Percentiles rank a stretch among this genome's conserved stretches.
Conservation (phyloP, 2,888 invertebrate genomes). For the Chorisops tibialis region DNA sequence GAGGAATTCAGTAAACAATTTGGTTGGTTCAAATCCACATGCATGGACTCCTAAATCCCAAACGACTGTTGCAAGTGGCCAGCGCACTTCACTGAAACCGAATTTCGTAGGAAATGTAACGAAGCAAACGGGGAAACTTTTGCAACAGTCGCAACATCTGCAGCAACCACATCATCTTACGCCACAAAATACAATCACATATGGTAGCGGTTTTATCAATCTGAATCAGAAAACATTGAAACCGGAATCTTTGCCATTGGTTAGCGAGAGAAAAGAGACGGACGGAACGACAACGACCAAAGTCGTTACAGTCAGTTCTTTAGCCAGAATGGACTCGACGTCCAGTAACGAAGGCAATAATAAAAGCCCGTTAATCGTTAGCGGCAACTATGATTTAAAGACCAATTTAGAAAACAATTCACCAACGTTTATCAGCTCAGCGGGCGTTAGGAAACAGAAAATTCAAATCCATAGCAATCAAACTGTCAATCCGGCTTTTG, state of each 20-base stretch:
- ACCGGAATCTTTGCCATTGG: constrained; percentile 7
- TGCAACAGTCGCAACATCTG: constrained; percentile 34
- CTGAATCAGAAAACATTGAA: constrained; percentile 8
- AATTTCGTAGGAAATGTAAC: constrained; percentile 30
- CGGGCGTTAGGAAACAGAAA: constrained; percentile 34
- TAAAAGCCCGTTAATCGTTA: background rate
- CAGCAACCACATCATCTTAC: constrained; percentile 15
- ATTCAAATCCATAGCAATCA: constrained; percentile 38
- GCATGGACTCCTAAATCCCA: background rate
- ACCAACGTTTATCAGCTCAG: background rate
- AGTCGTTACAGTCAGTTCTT: background rate
- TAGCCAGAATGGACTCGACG: constrained; percentile 6
- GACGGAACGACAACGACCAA: background rate
- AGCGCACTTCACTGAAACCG: background rate
- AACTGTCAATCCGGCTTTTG: constrained; percentile 34
- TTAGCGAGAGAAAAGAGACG: constrained; percentile 10
- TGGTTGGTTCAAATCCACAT: background rate
- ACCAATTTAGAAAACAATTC: background rate
- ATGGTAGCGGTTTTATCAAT: constrained; percentile 8
- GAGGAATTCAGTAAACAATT: background rate
- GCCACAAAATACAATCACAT: constrained; percentile 14
- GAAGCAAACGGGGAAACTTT: constrained; percentile 39
- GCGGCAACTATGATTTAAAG: constrained; percentile 5
- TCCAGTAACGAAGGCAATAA: background rate
- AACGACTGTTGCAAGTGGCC: background rate